Base-by-base conservation (phyloP, 2,797 vertebrate genomes). In the Clangula hyemalis region DNA sequence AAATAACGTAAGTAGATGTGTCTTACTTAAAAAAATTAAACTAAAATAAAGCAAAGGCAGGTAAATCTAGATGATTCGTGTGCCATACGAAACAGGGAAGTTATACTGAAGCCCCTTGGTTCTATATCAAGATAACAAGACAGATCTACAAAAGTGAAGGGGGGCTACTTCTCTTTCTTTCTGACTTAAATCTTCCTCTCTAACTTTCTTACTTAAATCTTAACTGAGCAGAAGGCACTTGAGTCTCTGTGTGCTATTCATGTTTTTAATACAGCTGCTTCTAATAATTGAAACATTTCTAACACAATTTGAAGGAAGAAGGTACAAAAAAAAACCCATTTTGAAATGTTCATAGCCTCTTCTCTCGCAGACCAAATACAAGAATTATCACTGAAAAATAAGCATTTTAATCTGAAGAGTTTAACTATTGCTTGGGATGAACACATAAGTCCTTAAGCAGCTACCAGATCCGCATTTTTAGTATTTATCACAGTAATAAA, bases 211-310 rank as follows among this genome's bases (percentile, higher is more conserved):
- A 39, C 21, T 85, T 25, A 34, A 45, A 51, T 51, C 65, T 56
- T 71, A 62, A 68, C 49, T 21, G 57, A 69, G 36, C 36, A 68
- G 80, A 93, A 87, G 27, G 11, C 61, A 45, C 49, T 83, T 45
- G 36, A 80, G 82, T 87, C 53, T 80, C 51, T 78, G 38, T n/a
- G 66, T 32, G 7, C 58, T 75, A n/a, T 11, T 88, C 38, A 64
- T 32, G 60, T 90, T 84, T 95, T 87, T 76, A 91, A 80, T 68
- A 65, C 38, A 78, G 58, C 66, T 93, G 85, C 76, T 87, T 89
- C 82, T 89, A 92, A 89, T 70, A 93, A 78, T 8, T 43, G 58
- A 81, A 88, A 75, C 2, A 1, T 75, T 85, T 80, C 72, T 66
- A 80, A 77, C 13, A 85, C 28, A 51, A 28, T n/a, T 74, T 80